Base-by-base conservation (phyloP, 2,113 vertebrate genomes). In the Passer montanus region DNA sequence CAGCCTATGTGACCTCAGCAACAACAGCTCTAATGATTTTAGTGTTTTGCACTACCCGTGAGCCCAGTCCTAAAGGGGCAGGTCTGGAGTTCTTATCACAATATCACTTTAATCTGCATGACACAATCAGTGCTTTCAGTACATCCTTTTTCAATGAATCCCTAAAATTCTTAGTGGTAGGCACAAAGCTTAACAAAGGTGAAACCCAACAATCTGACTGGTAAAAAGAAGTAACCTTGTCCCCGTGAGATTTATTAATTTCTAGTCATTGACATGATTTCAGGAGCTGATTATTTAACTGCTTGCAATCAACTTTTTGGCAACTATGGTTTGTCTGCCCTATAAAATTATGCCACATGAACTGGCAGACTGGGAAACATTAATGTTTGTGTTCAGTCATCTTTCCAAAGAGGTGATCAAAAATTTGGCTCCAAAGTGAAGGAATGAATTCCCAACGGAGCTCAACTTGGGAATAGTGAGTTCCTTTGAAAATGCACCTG, bases 261-360 rank as follows among this genome's bases (percentile, higher is more conserved):
- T 86, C 58, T 30, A 56, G 10, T 31, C 2, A 62, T 39, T 28
- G 19, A 50, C 13, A 7, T 3, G 10, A 44, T 75, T 89, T 78
- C 23, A 59, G 84, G 30, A 80, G 24, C 31, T 35, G 52, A 39
- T 0, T 0, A 41, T n/a, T 68, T 44, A 75, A 60, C 24, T 52
- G 30, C 44, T 56, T 56, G n/a, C 39, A 68, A 35, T n/a, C 46
- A 56, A 9, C 11, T 23, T 56, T 37, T 41, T 10, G 14, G 30
- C n/a, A 81, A 8, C 41, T 50, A 3, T 13, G 47, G 7, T 39
- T 67, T 74, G 4, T 18, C 28, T 77, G 31, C 44, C 33, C 41
- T 22, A 8, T 10, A 33, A 74, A 11, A 5, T 81, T 16, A 37
- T 41, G 15, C 39, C 22, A 24, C 6, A 12, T 0, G 0, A 55